Evolutionary conservation across 1,140 invertebrate species (phyloP).

Genomic region (Hetaerina americana): DNA sequence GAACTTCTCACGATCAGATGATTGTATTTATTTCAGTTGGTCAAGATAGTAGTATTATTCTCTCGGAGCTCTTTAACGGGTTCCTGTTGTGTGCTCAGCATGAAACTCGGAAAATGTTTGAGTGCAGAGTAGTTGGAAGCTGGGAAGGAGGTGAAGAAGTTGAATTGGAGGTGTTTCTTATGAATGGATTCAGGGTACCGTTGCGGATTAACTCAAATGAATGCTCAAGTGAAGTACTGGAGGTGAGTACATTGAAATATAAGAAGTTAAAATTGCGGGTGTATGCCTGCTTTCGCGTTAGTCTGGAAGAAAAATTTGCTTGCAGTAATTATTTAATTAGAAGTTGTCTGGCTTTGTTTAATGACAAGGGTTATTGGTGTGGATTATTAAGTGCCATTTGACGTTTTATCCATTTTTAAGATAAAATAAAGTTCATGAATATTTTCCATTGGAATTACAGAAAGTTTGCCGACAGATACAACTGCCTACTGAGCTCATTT

Average conservation of each 20-base stretch:
- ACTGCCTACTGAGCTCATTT: slow-evolving; percentile 57
- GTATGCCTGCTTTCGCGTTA: too few relatives aligned
- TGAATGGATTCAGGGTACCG: slow-evolving; percentile 72
- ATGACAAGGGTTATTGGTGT: too few relatives aligned
- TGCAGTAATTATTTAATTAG: too few relatives aligned
- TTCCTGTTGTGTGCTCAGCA: slow-evolving; percentile 85
- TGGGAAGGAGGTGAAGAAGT: slow-evolving; percentile 52
- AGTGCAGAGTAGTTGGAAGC: neutral
- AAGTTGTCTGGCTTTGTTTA: too few relatives aligned
- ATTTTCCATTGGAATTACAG: too few relatives aligned
- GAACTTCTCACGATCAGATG: too few relatives aligned
- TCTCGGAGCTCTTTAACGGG: slow-evolving; percentile 66
- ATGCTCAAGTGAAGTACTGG: slow-evolving; percentile 64
- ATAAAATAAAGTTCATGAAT: too few relatives aligned
- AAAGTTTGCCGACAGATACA: slow-evolving; percentile 63
- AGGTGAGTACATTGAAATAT: slow-evolving; percentile 35
- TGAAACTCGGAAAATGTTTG: slow-evolving; percentile 48
- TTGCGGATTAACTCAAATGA: slow-evolving; percentile 70
- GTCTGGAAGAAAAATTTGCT: too few relatives aligned
- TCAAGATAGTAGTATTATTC: slow-evolving; percentile 64
- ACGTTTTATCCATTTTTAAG: too few relatives aligned
- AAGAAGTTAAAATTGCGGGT: too few relatives aligned
- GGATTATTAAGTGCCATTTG: too few relatives aligned
- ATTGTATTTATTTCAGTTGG: slow-evolving; percentile 50
- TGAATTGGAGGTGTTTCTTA: slow-evolving; percentile 65